These are phyloP conservation scores for Drosophila bocqueti DNA, from an alignment of 1,140 invertebrate species.

Conservation along the genomic window DNA sequence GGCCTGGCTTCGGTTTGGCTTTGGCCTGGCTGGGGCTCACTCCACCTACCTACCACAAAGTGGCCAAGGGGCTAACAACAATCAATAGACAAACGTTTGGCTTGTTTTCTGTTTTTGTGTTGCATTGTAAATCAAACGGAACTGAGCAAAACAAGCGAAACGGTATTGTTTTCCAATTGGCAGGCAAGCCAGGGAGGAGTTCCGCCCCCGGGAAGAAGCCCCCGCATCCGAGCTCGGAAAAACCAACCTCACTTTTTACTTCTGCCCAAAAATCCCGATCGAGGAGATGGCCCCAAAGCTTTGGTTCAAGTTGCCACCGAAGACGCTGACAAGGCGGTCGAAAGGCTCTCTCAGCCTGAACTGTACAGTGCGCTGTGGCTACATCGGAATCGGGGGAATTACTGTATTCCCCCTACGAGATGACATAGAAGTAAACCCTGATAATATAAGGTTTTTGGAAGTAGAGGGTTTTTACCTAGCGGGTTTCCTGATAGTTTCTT, in stretches of 20 bases:
- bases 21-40: conserved; percentile 46
- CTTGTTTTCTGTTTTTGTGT: conserved; percentile 55
- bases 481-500: background rate
- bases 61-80: conserved; percentile 76
- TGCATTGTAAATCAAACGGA: conserved; percentile 82
- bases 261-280: conserved; percentile 40
- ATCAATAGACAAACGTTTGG: conserved; percentile 70
- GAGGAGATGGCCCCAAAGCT: conserved; percentile 65
- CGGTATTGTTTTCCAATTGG: conserved; percentile 81
- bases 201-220: conserved; percentile 19
- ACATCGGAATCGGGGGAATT: conserved; percentile 19
- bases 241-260: background rate
- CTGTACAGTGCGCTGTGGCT: conserved; percentile 41
- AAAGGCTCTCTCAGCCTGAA: conserved; percentile 17
- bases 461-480: background rate
- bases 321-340: conserved; percentile 61
- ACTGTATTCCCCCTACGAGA: background rate
- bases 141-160: conserved; percentile 77
- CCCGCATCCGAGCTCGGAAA: background rate
- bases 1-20: conserved; percentile 8
- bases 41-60: conserved; percentile 78
- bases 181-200: conserved; percentile 70
- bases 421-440: background rate
- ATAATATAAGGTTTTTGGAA: background rate
- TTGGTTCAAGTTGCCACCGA: conserved; percentile 78